phyloP scores from a whole-genome alignment of 2,888 invertebrate genomes.

The Embidobia sp. region DNA sequence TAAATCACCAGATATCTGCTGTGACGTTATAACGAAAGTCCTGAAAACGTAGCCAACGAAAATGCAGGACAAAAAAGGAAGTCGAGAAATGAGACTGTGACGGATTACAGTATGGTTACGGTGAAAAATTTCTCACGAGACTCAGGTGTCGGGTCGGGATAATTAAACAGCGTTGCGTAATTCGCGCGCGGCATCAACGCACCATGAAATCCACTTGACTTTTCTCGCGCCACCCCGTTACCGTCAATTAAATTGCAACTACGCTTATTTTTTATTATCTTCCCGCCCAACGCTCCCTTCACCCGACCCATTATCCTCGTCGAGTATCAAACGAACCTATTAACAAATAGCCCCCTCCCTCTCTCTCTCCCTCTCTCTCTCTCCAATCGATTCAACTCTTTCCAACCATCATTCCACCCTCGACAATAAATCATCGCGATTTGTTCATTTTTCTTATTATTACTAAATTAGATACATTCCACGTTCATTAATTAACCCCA shows the following conservation, averaged over 20 bases:
- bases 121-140: slow-evolving; percentile 60
- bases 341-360: slow-evolving; percentile 23
- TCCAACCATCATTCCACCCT: not conserved
- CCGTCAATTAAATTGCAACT: slow-evolving; percentile 57
- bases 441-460: slow-evolving; percentile 1
- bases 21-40: slow-evolving; percentile 55
- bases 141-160: slow-evolving; percentile 53
- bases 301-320: slow-evolving; percentile 28
- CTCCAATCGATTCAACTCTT: slow-evolving; percentile 9
- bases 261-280: slow-evolving; percentile 41
- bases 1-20: slow-evolving; percentile 60
- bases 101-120: slow-evolving; percentile 54
- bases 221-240: slow-evolving; percentile 40
- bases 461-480: not conserved
- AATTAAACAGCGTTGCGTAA: slow-evolving; percentile 64
- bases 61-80: slow-evolving; percentile 45
- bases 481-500: not conserved
- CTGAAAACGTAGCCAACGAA: slow-evolving; percentile 49
- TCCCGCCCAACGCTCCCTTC: slow-evolving; percentile 8
- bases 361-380: slow-evolving; percentile 1
- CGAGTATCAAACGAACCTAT: slow-evolving; percentile 23
- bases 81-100: slow-evolving; percentile 57
- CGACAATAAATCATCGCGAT: not conserved
- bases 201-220: slow-evolving; percentile 50
- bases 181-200: slow-evolving; percentile 49